Evolutionary conservation across 2,888 invertebrate species (phyloP).

Genomic region (Cloeon dipterum): DNA sequence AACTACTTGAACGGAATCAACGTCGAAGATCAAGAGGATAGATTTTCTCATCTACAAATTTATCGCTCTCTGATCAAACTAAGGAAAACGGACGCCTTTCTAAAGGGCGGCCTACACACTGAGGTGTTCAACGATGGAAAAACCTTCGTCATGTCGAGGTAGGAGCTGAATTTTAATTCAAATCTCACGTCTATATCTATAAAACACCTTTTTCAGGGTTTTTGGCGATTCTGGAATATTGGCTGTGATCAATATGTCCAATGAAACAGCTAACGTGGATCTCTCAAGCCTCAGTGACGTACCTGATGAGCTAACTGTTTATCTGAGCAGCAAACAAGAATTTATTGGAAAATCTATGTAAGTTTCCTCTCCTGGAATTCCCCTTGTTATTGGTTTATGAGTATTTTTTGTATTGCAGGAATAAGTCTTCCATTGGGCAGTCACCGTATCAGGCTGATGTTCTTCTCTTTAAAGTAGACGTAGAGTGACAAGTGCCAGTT

Average conservation of each 20-base stretch:
- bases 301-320: too few species aligned
- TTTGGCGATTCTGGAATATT: not conserved
- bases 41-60: constrained; percentile 7
- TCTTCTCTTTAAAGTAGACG: too few species aligned
- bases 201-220: not conserved
- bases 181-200: not conserved
- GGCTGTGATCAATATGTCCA: not conserved
- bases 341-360: too few species aligned
- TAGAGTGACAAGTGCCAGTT: too few species aligned
- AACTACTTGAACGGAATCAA: constrained; percentile 10
- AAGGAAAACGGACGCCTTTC: constrained; percentile 5
- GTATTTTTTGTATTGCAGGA: too few species aligned
- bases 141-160: constrained; percentile 8
- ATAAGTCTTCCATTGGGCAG: too few species aligned
- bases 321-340: too few species aligned
- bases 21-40: constrained; percentile 10
- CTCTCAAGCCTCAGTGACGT: too few species aligned
- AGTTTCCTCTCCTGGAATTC: too few species aligned
- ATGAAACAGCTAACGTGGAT: too few species aligned
- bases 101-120: constrained; percentile 7
- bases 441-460: too few species aligned
- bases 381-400: too few species aligned
- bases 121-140: constrained; percentile 1
- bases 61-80: constrained; percentile 5
- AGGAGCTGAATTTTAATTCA: not conserved